Base-by-base conservation (phyloP, 2,797 vertebrate genomes). In the Trichosurus vulpecula region DNA sequence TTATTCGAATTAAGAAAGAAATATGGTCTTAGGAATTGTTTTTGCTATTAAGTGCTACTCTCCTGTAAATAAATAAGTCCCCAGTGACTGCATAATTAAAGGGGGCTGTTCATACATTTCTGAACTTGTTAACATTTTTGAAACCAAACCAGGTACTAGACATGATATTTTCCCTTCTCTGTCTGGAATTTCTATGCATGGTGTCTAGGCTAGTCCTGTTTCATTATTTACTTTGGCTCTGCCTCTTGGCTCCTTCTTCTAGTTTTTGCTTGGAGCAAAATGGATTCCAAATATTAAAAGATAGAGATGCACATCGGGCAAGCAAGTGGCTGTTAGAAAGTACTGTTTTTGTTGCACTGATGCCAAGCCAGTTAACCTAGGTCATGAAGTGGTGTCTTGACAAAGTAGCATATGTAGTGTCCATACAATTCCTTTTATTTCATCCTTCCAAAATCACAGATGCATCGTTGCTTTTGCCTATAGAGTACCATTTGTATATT, bases 181-280 rank as follows among this genome's bases (percentile, higher is more conserved):
- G 96, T 97, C 97, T 98, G 96, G 97, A 95, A 96, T 96, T 93
- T 92, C 92, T 55, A n/a, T 94, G 91, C 93, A 93, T 61, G 58
- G 57, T 91, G 93, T 98, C 98, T 97, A 95, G 94, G 95, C 94
- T 94, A 54, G 29, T 93, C 95, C 74, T 94, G 35, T 94, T 90
- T 92, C 93, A 10, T 91, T 96, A 87, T 98, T 98, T 98, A 96
- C 81, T 96, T 98, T 98, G 98, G 97, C 98, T 95, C 41, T 81
- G 14, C 0, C 5, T 35, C 56, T 96, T 97, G 96, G 93, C 97
- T 97, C 27, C 91, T 95, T 94, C 93, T 96, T 94, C 87, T 91
- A 96, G 93, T 94, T 97, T 98, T 96, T 98, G 97, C 93, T 91
- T 96, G 96, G 53, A 52, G 22, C 96, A 89, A 96, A 97, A 87